Conservation (phyloP, 2,888 invertebrate genomes). For the Ornithoptera priamus region DNA sequence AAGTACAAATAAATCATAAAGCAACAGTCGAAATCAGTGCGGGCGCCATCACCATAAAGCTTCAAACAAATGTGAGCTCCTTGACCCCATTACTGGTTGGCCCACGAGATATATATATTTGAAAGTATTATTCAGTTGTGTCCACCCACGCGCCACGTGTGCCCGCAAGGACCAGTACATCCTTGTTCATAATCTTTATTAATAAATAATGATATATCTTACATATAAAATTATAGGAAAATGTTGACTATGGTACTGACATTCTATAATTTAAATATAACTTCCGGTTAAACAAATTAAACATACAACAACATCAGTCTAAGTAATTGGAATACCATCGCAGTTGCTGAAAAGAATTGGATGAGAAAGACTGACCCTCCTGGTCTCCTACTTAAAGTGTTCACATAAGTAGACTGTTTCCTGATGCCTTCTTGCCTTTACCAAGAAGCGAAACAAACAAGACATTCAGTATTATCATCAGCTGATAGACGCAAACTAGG, state of each 20-base stretch:
- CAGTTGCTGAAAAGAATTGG: too few relatives aligned
- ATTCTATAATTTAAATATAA: not conserved
- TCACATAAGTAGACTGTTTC: too few relatives aligned
- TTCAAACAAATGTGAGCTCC: slow-evolving; percentile 19
- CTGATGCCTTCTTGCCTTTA: too few relatives aligned
- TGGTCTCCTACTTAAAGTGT: too few relatives aligned
- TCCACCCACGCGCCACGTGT: slow-evolving; percentile 25
- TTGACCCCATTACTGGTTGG: slow-evolving; percentile 15
- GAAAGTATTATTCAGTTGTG: slow-evolving; percentile 22
- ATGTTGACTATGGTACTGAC: not conserved
- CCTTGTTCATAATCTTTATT: slow-evolving; percentile 29
- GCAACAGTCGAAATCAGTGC: not conserved
- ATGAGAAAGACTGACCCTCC: too few relatives aligned
- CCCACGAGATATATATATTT: slow-evolving; percentile 18
- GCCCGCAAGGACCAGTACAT: slow-evolving; percentile 19
- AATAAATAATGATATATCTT: slow-evolving; percentile 25
- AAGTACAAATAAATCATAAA: not conserved
- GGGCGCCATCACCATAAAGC: slow-evolving; percentile 7
- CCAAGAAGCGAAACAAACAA: too few relatives aligned
- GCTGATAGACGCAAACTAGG: too few relatives aligned
- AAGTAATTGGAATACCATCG: too few relatives aligned
- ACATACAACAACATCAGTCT: too few relatives aligned
- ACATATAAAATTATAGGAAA: slow-evolving; percentile 22
- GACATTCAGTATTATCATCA: too few relatives aligned
- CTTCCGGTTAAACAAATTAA: not conserved